Evolutionary conservation across 1,140 invertebrate species (phyloP).

Genomic region (Dreissena polymorpha): DNA sequence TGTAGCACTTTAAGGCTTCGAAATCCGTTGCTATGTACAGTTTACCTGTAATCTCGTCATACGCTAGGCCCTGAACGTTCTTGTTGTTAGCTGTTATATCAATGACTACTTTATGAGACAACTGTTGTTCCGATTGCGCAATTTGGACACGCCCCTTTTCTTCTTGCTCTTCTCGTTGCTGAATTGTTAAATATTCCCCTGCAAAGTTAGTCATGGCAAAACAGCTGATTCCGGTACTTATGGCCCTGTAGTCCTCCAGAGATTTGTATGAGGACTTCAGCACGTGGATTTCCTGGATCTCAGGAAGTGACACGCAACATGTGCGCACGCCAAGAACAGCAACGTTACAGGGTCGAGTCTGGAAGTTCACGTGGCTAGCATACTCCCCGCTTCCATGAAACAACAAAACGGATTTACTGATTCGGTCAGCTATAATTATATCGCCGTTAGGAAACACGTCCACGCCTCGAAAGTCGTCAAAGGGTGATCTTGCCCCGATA

Average conservation of each 20-base stretch:
- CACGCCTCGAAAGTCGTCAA: constrained; percentile 35
- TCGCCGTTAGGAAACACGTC: constrained; percentile 48
- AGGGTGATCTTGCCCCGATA: constrained; percentile 22
- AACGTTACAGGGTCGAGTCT: constrained; percentile 21
- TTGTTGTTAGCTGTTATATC: constrained; percentile 43
- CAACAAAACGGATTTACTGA: constrained; percentile 37
- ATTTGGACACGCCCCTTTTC: constrained; percentile 49
- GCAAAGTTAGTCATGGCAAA: constrained; percentile 44
- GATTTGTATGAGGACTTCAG: constrained; percentile 18
- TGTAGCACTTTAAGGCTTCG: constrained; percentile 43
- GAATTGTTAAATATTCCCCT: constrained; percentile 40
- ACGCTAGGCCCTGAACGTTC: constrained; percentile 40
- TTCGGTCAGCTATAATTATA: constrained; percentile 44
- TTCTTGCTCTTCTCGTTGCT: constrained; percentile 36
- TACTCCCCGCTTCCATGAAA: constrained; percentile 46
- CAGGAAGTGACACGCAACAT: constrained; percentile 34
- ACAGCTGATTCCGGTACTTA: constrained; percentile 36
- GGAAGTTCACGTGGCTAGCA: constrained; percentile 34
- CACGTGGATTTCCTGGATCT: constrained; percentile 27
- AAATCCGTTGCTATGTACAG: constrained; percentile 40
- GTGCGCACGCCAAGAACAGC: constrained; percentile 40
- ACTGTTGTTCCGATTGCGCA: constrained; percentile 31
- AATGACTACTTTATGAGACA: constrained; percentile 25
- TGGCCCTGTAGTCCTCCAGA: constrained; percentile 17
- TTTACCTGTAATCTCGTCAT: constrained; percentile 33